Evolutionary conservation across 2,888 invertebrate species (phyloP).

Genomic region (Parnassius orleans): DNA sequence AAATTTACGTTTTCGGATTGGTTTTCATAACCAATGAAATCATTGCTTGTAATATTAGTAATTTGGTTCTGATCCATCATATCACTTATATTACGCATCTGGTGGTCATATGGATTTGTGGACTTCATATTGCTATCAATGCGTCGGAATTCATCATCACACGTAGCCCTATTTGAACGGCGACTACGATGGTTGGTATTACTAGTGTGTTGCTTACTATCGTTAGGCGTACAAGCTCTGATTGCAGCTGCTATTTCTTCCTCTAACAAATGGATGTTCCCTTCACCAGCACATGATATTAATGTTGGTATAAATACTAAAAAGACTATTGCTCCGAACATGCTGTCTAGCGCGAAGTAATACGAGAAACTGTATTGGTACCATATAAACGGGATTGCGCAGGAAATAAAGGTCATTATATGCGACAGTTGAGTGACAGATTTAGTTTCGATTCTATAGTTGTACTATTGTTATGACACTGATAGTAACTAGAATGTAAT

Average conservation of each 20-base stretch:
- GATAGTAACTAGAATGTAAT: too few species aligned
- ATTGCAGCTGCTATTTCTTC: conserved; percentile 65
- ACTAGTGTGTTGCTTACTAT: conserved; percentile 30
- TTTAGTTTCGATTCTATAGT: background rate
- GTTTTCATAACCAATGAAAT: conserved; percentile 46
- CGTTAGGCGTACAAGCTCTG: conserved; percentile 46
- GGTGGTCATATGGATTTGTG: conserved; percentile 52
- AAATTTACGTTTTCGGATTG: conserved; percentile 10
- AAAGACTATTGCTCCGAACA: conserved; percentile 39
- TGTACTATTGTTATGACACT: too few species aligned
- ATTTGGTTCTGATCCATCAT: conserved; percentile 48
- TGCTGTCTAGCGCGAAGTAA: conserved; percentile 27
- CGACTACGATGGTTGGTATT: conserved; percentile 37
- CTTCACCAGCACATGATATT: conserved; percentile 54
- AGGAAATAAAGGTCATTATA: conserved; percentile 54
- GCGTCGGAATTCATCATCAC: conserved; percentile 40
- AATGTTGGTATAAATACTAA: conserved; percentile 48
- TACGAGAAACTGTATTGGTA: conserved; percentile 22
- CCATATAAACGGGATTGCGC: conserved; percentile 46
- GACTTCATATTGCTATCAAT: conserved; percentile 51
- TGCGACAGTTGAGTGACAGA: conserved; percentile 51
- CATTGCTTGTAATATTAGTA: conserved; percentile 54
- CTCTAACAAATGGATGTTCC: conserved; percentile 67
- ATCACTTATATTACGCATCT: conserved; percentile 49
- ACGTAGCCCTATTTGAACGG: conserved; percentile 35